A percentile compares a stretch with the other conserved stretches of the same genome.
Conservation (phyloP, 1,140 invertebrate genomes). For the Drosophila persimilis region DNA sequence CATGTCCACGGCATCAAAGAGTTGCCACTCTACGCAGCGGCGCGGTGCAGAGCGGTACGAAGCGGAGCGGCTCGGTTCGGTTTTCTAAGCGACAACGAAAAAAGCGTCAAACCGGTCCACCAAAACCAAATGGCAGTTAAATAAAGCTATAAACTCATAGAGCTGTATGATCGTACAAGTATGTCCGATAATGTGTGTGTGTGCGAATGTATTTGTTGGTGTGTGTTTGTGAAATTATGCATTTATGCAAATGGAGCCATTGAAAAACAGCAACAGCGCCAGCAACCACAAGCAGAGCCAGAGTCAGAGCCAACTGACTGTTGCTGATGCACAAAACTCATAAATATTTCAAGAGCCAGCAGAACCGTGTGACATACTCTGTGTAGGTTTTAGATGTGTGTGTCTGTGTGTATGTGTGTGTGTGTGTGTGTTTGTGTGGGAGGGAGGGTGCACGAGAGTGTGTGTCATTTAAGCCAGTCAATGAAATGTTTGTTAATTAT, state of each 20-base stretch:
- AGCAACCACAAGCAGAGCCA: conserved; percentile 14
- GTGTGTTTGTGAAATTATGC: conserved; percentile 44
- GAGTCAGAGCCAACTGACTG: conserved; percentile 8
- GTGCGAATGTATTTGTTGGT: conserved; percentile 14
- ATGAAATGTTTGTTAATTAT: conserved; percentile 80
- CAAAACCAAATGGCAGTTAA: conserved; percentile 29
- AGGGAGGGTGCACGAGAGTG: conserved; percentile 16
- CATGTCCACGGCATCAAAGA: conserved; percentile 50
- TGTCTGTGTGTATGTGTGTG: not conserved
- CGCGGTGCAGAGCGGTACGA: conserved; percentile 53
- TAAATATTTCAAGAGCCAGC: conserved; percentile 62
- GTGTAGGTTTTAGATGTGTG: conserved; percentile 42
- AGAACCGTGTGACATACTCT: conserved; percentile 19
- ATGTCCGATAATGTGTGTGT: conserved; percentile 1
- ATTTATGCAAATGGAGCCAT: conserved; percentile 59
- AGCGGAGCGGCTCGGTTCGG: conserved; percentile 37
- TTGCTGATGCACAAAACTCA: conserved; percentile 37
- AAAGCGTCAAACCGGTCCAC: conserved; percentile 15
- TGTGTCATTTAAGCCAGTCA: conserved; percentile 68
- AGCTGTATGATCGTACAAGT: too few species aligned
- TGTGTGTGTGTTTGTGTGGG: conserved; percentile 9
- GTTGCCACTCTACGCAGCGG: conserved; percentile 32
- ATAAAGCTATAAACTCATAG: conserved; percentile 16
- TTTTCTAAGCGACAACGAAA: conserved; percentile 17
- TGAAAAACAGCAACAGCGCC: conserved; percentile 20